phyloP scores from a whole-genome alignment of 2,797 vertebrate genomes.

The Loriculus beryllinus region DNA sequence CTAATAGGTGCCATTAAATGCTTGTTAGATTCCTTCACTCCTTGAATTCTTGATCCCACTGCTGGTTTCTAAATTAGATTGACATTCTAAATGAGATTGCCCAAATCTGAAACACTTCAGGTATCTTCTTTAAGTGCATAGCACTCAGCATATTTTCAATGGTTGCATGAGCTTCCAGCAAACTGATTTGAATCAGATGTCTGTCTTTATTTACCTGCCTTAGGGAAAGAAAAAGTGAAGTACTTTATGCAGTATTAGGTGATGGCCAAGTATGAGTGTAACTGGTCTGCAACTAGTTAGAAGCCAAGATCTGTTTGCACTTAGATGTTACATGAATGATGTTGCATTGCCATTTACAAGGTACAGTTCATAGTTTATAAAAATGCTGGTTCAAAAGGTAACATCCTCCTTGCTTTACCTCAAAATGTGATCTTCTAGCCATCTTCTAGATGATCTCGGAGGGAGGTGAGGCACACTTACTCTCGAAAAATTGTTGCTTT shows the following conservation, averaged over 20 bases:
- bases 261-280: background rate
- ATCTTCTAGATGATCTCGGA: background rate
- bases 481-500: background rate
- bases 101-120: background rate
- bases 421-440: background rate
- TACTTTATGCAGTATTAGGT: background rate
- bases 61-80: background rate
- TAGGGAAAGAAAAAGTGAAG: background rate
- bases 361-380: background rate
- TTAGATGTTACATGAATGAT: background rate
- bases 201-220: background rate
- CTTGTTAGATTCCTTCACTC: background rate
- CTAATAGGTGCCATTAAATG: background rate
- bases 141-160: background rate
- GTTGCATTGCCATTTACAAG: background rate
- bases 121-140: background rate
- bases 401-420: background rate
- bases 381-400: background rate
- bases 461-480: background rate
- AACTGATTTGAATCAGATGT: background rate
- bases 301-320: background rate
- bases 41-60: rapidly evolving
- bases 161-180: background rate
- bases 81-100: background rate
- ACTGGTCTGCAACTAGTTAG: background rate